Evolutionary conservation across 2,888 invertebrate genomes (phyloP).

Genomic region (Schizotus pectinicornis): DNA sequence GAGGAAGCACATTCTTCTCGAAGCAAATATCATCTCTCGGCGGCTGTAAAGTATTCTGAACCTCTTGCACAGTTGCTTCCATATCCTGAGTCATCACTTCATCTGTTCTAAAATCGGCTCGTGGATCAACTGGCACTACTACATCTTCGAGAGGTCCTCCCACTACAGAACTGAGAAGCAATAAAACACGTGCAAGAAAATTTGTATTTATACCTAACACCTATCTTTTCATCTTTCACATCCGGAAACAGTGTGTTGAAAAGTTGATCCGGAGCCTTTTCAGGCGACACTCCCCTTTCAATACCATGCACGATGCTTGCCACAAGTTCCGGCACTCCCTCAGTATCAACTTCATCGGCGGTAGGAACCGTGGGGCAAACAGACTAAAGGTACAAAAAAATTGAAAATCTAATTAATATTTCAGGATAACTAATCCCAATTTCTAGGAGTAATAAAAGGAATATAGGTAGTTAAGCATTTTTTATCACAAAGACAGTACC

Average conservation of each 20-base stretch:
- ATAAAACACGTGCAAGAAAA: constrained; percentile 5
- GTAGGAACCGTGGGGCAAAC: constrained; percentile 43
- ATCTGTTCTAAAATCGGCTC: constrained; percentile 27
- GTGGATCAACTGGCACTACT: constrained; percentile 43
- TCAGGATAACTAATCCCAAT: too few relatives aligned
- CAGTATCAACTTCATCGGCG: constrained; percentile 48
- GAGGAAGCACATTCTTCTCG: constrained; percentile 32
- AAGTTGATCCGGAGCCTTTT: constrained; percentile 46
- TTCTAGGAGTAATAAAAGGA: too few relatives aligned
- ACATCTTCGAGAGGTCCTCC: constrained; percentile 53
- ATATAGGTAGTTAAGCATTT: too few relatives aligned
- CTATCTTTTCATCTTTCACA: constrained; percentile 19
- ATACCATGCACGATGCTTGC: constrained; percentile 53
- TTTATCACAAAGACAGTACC: constrained; percentile 33
- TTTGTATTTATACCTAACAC: constrained; percentile 3
- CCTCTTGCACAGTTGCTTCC: constrained; percentile 38
- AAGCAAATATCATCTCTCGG: constrained; percentile 41
- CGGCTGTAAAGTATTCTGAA: constrained; percentile 36
- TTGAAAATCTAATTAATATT: constrained; percentile 3
- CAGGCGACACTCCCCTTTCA: constrained; percentile 51
- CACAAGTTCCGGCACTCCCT: constrained; percentile 52
- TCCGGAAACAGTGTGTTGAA: constrained; percentile 51
- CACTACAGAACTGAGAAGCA: constrained; percentile 45
- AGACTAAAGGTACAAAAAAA: constrained; percentile 34
- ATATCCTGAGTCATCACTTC: constrained; percentile 41